These are phyloP conservation scores for Drosophila bocki DNA, from an alignment of 1,140 invertebrate species.

Conservation along the genomic window DNA sequence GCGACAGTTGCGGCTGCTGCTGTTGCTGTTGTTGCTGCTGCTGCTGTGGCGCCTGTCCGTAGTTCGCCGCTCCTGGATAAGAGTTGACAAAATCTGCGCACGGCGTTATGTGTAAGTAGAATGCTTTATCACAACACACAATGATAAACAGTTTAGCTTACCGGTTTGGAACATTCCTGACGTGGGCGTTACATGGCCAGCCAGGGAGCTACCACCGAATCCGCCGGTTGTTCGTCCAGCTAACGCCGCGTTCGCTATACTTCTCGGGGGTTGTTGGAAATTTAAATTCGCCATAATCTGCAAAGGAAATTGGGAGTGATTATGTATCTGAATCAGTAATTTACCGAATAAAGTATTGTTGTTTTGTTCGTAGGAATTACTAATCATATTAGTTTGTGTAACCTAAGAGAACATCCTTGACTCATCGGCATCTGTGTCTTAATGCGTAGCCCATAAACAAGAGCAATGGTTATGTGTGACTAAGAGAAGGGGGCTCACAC, in stretches of 20 bases:
- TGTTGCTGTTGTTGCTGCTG: slow-evolving; percentile 86
- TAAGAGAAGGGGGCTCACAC: slow-evolving; percentile 6
- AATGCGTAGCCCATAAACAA: neutral
- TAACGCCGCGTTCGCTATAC: slow-evolving; percentile 89
- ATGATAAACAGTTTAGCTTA: slow-evolving; percentile 44
- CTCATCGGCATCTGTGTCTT: slow-evolving; percentile 2
- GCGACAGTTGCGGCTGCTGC: slow-evolving; percentile 87
- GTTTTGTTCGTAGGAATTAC: neutral
- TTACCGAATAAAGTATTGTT: neutral
- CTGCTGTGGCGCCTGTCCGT: slow-evolving; percentile 86
- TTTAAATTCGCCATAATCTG: slow-evolving; percentile 92
- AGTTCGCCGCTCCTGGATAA: slow-evolving; percentile 83
- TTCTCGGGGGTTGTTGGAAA: slow-evolving; percentile 92
- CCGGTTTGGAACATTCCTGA: slow-evolving; percentile 88
- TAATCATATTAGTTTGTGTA: neutral
- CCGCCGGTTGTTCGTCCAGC: slow-evolving; percentile 87
- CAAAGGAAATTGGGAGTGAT: neutral
- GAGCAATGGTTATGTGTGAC: slow-evolving; percentile 8
- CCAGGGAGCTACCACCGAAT: slow-evolving; percentile 87
- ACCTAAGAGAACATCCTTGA: neutral
- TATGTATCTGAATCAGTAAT: neutral
- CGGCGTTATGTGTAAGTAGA: neutral
- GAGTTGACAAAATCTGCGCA: slow-evolving; percentile 64
- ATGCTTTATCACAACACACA: neutral
- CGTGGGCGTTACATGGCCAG: slow-evolving; percentile 90